These are phyloP conservation scores for Miichthys miiuy DNA, from an alignment of 2,797 vertebrate genomes.

Conservation along the genomic window DNA sequence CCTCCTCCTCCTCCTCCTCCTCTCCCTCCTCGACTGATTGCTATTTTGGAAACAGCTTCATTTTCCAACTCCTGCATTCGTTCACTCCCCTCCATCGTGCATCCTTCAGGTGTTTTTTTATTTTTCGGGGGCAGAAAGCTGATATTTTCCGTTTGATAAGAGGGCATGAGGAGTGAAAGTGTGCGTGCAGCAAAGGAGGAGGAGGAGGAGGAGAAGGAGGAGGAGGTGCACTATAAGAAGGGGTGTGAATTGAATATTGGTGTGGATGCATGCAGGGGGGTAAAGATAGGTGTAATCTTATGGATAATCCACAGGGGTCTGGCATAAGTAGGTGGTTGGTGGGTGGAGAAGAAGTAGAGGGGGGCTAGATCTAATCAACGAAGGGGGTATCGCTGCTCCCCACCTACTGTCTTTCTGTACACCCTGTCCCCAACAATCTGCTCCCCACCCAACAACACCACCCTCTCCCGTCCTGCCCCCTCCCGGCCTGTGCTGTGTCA, in stretches of 20 bases:
- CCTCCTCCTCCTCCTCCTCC: not conserved
- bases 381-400: conserved; percentile 63
- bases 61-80: conserved; percentile 36
- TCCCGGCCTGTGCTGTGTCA: conserved; percentile 81
- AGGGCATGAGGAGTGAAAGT: not conserved
- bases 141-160: not conserved
- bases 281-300: conserved; percentile 74
- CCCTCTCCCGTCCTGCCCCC: not conserved
- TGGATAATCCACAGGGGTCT: conserved; percentile 74
- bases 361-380: conserved; percentile 73
- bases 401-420: conserved; percentile 70
- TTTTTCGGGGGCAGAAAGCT: conserved; percentile 44
- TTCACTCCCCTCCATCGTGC: conserved; percentile 45
- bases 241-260: conserved; percentile 74
- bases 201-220: conserved; percentile 31
- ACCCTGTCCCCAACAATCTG: conserved; percentile 74
- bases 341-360: conserved; percentile 50
- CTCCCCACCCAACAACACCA: conserved; percentile 44
- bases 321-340: conserved; percentile 70
- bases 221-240: conserved; percentile 32
- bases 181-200: conserved; percentile 41
- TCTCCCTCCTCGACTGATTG: not conserved
- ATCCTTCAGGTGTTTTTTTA: conserved; percentile 50
- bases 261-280: conserved; percentile 34
- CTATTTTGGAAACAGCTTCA: conserved; percentile 60